Base-by-base conservation (phyloP, 2,113 vertebrate species). In the Carassius auratus region DNA sequence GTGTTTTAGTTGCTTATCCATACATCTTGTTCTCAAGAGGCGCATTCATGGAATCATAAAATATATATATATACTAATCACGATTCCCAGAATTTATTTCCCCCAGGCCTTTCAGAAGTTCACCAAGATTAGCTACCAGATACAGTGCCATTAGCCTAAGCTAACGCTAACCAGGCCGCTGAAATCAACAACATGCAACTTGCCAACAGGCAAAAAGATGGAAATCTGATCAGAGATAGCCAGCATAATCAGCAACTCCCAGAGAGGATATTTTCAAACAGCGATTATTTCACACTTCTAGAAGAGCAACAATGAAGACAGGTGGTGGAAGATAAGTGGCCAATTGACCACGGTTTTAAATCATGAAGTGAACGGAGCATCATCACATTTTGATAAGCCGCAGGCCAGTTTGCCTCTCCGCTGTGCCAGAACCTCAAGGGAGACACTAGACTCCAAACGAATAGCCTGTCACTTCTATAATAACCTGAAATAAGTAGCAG, bases 261-360 rank as follows among this genome's bases (percentile, higher is more conserved):
- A 69, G 38, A 45, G 64, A 81, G 23, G 80, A 81, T 69, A 17
- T 69, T 73, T 73, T 73, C 26, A 83, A 83, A n/a, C 64, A 57
- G 52, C 13, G 12, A 83, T 59, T 42, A 59, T 83, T 71, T 81
- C 66, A 59, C 64, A 57, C 33, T 83, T 73, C 68, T 42, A 83
- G 19, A 82, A 55, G 45, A 69, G 81, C 21, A 38, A 57, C 52
- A 59, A 59, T 83, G 26, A 83, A 73, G 66, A 83, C 33, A 73
- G 66, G 30, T 73, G 68, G 66, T 59, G 48, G 52, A 73, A 83
- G 81, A 83, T 83, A 83, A 83, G 81, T 73, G 81, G 66, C 50
- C 66, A 74, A 82, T 73, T 83, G 81, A 59, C 66, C 68, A 57
- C 68, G 8, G 33, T 17, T 73, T 74, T 59, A 83, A 73, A 83